Conservation (phyloP, 2,888 invertebrate genomes). For the Pollenia labialis region DNA sequence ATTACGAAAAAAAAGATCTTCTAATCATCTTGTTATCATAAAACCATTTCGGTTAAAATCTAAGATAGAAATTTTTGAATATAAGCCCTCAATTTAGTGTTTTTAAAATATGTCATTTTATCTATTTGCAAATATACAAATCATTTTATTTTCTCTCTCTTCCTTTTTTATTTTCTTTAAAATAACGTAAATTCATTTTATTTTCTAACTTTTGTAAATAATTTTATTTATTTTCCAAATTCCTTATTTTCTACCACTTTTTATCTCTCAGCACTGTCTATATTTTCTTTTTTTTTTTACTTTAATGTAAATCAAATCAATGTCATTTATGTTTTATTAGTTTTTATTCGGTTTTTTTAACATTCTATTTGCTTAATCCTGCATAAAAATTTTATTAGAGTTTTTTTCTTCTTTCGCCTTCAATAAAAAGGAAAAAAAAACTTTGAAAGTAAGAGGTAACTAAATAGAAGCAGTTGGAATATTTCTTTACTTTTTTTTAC, state of each 20-base stretch:
- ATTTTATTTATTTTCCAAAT: background rate
- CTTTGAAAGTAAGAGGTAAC: too few species aligned
- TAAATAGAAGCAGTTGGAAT: too few species aligned
- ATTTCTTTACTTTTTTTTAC: too few species aligned
- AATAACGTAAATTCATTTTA: background rate
- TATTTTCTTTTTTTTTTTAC: background rate
- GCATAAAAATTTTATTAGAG: constrained; percentile 37
- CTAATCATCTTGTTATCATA: too few species aligned
- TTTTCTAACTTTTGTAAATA: constrained; percentile 1
- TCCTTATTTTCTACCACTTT: background rate
- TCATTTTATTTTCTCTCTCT: too few species aligned
- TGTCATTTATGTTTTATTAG: constrained; percentile 50
- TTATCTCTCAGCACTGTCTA: background rate
- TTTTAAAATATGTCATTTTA: too few species aligned
- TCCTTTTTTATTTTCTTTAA: background rate
- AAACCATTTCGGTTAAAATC: too few species aligned
- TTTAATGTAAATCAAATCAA: constrained; percentile 55
- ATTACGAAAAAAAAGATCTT: too few species aligned
- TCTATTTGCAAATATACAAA: too few species aligned
- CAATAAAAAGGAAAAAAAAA: too few species aligned
- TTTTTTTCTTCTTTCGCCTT: background rate
- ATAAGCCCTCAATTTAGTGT: too few species aligned
- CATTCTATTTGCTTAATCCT: constrained; percentile 34
- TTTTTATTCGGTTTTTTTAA: constrained; percentile 14
- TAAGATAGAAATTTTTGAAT: too few species aligned